These are phyloP conservation scores for Xyrichtys novacula DNA, from an alignment of 2,797 vertebrate genomes.

Conservation along the genomic window DNA sequence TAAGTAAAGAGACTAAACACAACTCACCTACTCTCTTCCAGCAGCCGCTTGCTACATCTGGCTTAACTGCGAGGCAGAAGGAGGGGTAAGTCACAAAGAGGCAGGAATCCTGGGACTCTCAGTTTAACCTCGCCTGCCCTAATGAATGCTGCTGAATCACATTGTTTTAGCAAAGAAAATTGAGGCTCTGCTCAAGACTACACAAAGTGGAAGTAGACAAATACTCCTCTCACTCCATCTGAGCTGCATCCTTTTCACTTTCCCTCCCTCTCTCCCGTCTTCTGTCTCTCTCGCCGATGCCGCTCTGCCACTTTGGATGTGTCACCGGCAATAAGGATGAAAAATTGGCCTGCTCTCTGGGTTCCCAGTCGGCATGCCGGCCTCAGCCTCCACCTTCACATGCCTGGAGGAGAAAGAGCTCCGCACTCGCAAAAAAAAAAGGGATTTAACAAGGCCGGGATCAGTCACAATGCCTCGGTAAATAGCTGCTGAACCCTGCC, in stretches of 20 bases:
- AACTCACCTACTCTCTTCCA: too few species aligned
- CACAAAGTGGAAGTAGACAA: slow-evolving; percentile 38
- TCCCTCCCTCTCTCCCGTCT: slow-evolving; percentile 37
- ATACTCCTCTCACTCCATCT: slow-evolving; percentile 40
- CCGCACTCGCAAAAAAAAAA: slow-evolving; percentile 74
- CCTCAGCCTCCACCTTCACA: slow-evolving; percentile 73
- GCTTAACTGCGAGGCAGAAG: slow-evolving; percentile 24
- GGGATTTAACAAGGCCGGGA: slow-evolving; percentile 81
- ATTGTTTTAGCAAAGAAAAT: slow-evolving; percentile 70
- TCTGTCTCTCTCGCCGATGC: slow-evolving; percentile 55
- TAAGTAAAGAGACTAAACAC: too few species aligned
- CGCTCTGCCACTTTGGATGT: slow-evolving; percentile 88
- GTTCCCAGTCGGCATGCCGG: slow-evolving; percentile 70
- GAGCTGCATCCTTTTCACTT: slow-evolving; percentile 45
- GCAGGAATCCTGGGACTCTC: slow-evolving; percentile 38
- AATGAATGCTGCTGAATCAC: slow-evolving; percentile 62
- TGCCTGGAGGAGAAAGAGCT: slow-evolving; percentile 80
- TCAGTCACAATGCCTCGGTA: slow-evolving; percentile 73
- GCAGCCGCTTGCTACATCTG: slow-evolving; percentile 14
- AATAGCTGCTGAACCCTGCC: slow-evolving; percentile 69
- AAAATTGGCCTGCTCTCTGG: slow-evolving; percentile 87
- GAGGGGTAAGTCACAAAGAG: slow-evolving; percentile 14
- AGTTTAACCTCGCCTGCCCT: slow-evolving; percentile 58
- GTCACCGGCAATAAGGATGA: slow-evolving; percentile 93
- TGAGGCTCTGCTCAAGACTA: slow-evolving; percentile 29